Conservation (phyloP, 2,113 vertebrate species). For the Myotis davidii region DNA sequence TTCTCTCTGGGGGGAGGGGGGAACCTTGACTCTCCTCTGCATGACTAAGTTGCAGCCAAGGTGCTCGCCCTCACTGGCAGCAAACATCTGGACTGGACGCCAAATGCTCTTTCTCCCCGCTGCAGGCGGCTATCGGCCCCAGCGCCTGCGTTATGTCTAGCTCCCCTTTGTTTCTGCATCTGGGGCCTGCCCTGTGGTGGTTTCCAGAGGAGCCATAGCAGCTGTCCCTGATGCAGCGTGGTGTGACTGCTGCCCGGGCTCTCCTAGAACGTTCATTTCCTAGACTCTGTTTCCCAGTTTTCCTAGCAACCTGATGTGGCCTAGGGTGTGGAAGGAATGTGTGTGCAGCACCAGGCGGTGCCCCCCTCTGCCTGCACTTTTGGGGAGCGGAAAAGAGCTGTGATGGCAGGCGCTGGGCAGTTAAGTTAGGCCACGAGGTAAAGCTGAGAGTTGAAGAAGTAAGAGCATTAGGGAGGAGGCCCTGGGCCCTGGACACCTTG, state of each 20-base stretch:
- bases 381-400: neutral
- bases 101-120: accelerated
- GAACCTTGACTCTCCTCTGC: too few species aligned
- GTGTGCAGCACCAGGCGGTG: neutral
- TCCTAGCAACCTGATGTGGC: neutral
- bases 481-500: neutral
- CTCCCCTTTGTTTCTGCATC: too few species aligned
- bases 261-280: neutral
- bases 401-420: neutral
- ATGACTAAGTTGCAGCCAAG: accelerated
- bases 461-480: neutral
- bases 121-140: neutral
- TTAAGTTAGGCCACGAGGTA: too few species aligned
- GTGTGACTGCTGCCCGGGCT: accelerated
- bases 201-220: accelerated
- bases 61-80: neutral
- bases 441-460: neutral
- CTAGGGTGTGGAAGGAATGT: neutral
- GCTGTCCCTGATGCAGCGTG: neutral
- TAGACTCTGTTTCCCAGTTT: neutral
- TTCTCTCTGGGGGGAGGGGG: neutral
- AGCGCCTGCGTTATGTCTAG: accelerated
- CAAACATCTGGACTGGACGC: neutral
- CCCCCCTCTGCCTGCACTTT: neutral
- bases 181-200: neutral